Evolutionary conservation across 2,797 vertebrate species (phyloP), one percentile per base, ranked within the genome.

Genomic region (Furcifer pardalis): DNA sequence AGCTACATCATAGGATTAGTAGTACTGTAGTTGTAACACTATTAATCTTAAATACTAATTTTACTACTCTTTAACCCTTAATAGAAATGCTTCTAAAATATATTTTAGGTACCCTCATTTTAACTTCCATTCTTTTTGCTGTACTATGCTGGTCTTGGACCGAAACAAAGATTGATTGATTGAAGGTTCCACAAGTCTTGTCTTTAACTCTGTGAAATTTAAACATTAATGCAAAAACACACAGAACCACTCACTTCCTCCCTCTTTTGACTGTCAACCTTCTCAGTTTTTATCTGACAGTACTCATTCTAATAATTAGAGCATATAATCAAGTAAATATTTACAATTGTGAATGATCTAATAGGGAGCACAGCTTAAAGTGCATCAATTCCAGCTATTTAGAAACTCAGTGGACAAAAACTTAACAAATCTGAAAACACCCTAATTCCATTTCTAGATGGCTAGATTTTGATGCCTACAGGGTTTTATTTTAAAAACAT

Each of bases 251-350:
- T 46, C 83, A 79, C 35, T 27, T 32, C 44, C 52, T 84, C 60
- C 84, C 82, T 59, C 52, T 17, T 65, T 79, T 75, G 37, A 42
- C 69, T 0, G 0, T 30, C 84, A 42, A 44, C 62, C 1, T 56
- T 77, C 52, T 66, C 63, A 66, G 76, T 35, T 0, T 2, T 80
- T 49, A 35, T 1, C 0, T 86, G 56, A 56, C 80, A 46, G 46
- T 19, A 85, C 77, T 89, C 90, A 83, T 27, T 86, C 59, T 87
- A 79, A 86, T 68, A 89, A 91, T 91, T 91, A 90, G 87, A 82
- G 52, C 0, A 1, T 0, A 27, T 19, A 87, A 82, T 0, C 0
- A 52, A 81, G 72, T 74, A 81, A 82, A 0, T 0, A 74, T 81
- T 83, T 23, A 42, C 37, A 37, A 63, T 69, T 37, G 65, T 27